Conservation (phyloP, 2,113 vertebrate genomes). For the Mesoclemmys tuberculata region DNA sequence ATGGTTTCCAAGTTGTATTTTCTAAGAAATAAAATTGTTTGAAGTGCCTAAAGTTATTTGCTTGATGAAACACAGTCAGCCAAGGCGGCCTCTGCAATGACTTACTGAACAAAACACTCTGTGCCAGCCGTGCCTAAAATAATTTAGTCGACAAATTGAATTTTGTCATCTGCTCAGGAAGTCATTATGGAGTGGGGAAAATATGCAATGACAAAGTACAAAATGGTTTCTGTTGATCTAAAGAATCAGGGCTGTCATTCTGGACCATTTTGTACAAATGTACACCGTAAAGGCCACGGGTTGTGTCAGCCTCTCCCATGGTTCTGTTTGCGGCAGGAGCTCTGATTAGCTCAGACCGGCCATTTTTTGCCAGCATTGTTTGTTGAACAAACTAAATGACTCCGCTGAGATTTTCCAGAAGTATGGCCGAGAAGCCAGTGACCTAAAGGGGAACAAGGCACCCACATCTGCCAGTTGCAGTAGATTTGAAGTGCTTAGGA, state of each 20-base stretch:
- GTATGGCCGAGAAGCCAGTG: not conserved
- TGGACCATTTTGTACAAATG: not conserved
- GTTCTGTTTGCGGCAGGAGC: fast-evolving
- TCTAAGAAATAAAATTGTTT: conserved; percentile 47
- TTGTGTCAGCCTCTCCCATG: not conserved
- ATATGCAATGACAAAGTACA: not conserved
- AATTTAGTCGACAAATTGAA: not conserved
- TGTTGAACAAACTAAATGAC: not conserved
- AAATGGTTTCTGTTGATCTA: conserved; percentile 18
- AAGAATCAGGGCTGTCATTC: not conserved
- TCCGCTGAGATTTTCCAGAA: not conserved
- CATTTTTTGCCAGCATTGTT: fast-evolving
- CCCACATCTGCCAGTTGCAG: not conserved
- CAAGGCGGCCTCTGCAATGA: conserved; percentile 49
- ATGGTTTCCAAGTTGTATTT: conserved; percentile 41
- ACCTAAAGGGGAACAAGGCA: not conserved
- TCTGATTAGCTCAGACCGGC: not conserved
- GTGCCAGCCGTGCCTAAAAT: not conserved
- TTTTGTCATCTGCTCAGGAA: conserved; percentile 67
- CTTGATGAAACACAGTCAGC: conserved; percentile 62
- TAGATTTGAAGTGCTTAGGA: not conserved
- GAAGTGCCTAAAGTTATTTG: conserved; percentile 29
- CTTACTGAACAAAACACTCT: conserved; percentile 42
- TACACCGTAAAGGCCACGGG: not conserved
- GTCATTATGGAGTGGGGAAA: conserved; percentile 51